Evolutionary conservation across 2,113 vertebrate genomes (phyloP).

Genomic region (Caranx melampygus): DNA sequence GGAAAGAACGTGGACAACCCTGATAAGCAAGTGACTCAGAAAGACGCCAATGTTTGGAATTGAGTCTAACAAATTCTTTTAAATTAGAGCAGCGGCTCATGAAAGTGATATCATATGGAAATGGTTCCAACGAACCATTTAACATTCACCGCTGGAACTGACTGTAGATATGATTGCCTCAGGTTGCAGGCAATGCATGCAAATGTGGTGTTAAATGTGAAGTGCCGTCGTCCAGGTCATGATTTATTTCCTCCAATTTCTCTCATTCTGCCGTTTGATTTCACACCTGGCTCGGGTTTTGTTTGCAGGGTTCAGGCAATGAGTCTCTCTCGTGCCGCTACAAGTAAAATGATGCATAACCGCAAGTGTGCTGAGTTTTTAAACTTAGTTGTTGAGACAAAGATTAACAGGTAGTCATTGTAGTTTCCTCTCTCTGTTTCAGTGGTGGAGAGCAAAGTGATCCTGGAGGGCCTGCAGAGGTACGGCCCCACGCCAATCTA

Average conservation of each 20-base stretch:
- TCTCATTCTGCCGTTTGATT: slow-evolving; percentile 48
- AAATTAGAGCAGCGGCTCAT: slow-evolving; percentile 60
- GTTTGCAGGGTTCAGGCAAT: slow-evolving; percentile 19
- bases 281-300: slow-evolving; percentile 41
- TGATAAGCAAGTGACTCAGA: slow-evolving; percentile 56
- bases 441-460: slow-evolving; percentile 87
- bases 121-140: slow-evolving; percentile 62
- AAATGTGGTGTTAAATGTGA: slow-evolving; percentile 62
- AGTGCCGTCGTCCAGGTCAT: slow-evolving; percentile 17
- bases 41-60: slow-evolving; percentile 49
- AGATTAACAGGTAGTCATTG: background rate
- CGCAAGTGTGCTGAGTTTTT: background rate
- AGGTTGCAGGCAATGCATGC: slow-evolving; percentile 59
- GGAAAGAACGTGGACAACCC: slow-evolving; percentile 35
- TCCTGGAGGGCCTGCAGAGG: slow-evolving; percentile 85
- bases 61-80: slow-evolving; percentile 49
- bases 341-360: slow-evolving; percentile 8
- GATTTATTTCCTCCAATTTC: slow-evolving; percentile 44
- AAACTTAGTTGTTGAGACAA: background rate
- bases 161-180: slow-evolving; percentile 61
- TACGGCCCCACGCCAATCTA: slow-evolving; percentile 89
- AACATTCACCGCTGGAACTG: slow-evolving; percentile 55
- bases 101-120: slow-evolving; percentile 65
- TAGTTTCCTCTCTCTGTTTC: slow-evolving; percentile 62
- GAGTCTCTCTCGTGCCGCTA: slow-evolving; percentile 11